Conservation (phyloP, 2,113 vertebrate genomes). For the Limanda limanda region DNA sequence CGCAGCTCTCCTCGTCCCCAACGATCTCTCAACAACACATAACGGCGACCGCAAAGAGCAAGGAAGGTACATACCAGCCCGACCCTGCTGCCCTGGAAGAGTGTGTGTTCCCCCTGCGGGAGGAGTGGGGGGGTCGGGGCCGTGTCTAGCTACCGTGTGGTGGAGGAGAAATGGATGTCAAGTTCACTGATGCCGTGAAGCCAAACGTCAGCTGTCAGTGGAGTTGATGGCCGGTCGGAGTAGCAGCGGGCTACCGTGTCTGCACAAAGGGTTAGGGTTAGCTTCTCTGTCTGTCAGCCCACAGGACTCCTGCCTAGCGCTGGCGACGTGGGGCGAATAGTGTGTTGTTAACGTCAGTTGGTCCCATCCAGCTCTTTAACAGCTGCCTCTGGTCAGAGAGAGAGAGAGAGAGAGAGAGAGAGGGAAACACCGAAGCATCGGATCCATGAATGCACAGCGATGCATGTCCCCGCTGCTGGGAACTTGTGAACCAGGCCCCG, state of each 20-base stretch:
- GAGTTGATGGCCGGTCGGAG: conserved; percentile 68
- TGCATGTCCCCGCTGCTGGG: conserved; percentile 26
- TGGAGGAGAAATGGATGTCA: conserved; percentile 74
- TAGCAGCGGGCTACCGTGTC: conserved; percentile 52
- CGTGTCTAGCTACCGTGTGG: conserved; percentile 39
- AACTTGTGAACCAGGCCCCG: conserved; percentile 41
- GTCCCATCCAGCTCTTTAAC: conserved; percentile 2
- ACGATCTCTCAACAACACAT: conserved; percentile 90
- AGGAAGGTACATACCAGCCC: conserved; percentile 86
- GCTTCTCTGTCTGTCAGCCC: conserved; percentile 16
- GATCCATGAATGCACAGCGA: conserved; percentile 44
- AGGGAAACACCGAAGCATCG: conserved; percentile 46
- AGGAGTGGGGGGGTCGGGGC: conserved; percentile 13
- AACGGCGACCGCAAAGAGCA: conserved; percentile 87
- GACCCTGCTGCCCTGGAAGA: conserved; percentile 24
- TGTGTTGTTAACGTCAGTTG: not conserved
- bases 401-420: conserved; percentile 24
- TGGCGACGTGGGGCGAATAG: not conserved
- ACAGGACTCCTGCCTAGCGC: too few species aligned
- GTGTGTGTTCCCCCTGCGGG: conserved; percentile 1
- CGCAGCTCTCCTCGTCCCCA: conserved; percentile 95
- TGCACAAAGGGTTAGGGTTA: conserved; percentile 64
- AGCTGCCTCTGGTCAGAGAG: conserved; percentile 42
- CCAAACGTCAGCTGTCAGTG: conserved; percentile 81
- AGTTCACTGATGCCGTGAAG: conserved; percentile 77